Conservation (phyloP, 2,888 invertebrate genomes). For the Chesias legatella region DNA sequence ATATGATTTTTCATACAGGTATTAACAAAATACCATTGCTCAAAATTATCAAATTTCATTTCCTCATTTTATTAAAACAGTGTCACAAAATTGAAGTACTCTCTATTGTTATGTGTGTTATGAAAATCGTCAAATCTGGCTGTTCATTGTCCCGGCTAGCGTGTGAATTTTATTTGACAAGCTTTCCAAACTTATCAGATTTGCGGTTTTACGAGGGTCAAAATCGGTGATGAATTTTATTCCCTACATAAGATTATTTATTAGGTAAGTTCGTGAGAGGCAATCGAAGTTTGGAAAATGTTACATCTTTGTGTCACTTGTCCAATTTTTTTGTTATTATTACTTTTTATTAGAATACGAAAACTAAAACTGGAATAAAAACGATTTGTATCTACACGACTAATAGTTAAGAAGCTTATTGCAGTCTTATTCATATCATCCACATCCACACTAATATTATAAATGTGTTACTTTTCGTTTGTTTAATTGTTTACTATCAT, state of each 20-base stretch:
- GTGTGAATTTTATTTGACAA: constrained; percentile 30
- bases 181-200: constrained; percentile 28
- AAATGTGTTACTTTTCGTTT: too few relatives aligned
- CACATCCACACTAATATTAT: too few relatives aligned
- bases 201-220: constrained; percentile 29
- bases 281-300: constrained; percentile 17
- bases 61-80: neutral
- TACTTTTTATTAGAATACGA: too few relatives aligned
- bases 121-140: constrained; percentile 14
- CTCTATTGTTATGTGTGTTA: constrained; percentile 6
- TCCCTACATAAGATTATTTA: constrained; percentile 24
- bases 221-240: constrained; percentile 28
- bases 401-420: too few relatives aligned
- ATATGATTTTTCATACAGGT: too few relatives aligned
- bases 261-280: constrained; percentile 21
- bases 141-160: constrained; percentile 20
- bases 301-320: constrained; percentile 10
- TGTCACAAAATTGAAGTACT: neutral
- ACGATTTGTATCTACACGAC: too few relatives aligned
- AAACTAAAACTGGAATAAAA: too few relatives aligned
- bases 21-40: too few relatives aligned
- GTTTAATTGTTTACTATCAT: too few relatives aligned
- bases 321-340: constrained; percentile 6
- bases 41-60: neutral
- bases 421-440: too few relatives aligned